Evolutionary conservation across 2,888 invertebrate genomes (phyloP).

Genomic region (Meghimatium bilineatum): DNA sequence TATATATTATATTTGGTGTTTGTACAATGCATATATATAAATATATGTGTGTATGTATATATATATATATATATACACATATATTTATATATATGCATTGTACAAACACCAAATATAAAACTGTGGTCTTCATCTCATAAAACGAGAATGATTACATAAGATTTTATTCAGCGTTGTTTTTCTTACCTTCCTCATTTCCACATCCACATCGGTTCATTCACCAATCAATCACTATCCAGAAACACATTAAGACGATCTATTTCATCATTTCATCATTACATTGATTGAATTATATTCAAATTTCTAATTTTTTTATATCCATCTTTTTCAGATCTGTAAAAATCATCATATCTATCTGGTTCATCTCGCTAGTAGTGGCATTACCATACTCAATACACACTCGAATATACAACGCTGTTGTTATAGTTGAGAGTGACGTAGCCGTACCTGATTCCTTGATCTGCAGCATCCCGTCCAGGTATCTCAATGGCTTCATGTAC

Average conservation of each 20-base stretch:
- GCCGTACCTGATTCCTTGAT: slow-evolving; percentile 62
- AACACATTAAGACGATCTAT: not conserved
- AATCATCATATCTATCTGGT: slow-evolving; percentile 88
- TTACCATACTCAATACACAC: slow-evolving; percentile 70
- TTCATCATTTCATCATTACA: not conserved
- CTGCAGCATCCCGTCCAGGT: slow-evolving; percentile 64
- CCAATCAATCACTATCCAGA: not conserved
- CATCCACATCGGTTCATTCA: not conserved
- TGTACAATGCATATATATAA: too few species aligned
- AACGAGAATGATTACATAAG: too few species aligned
- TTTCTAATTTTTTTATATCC: not conserved
- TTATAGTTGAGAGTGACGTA: slow-evolving; percentile 49
- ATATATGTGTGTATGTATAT: too few species aligned
- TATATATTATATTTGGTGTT: too few species aligned
- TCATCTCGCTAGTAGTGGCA: slow-evolving; percentile 85
- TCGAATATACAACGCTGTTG: slow-evolving; percentile 59
- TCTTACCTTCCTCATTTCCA: not conserved
- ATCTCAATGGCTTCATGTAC: slow-evolving; percentile 55
- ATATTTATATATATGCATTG: too few species aligned
- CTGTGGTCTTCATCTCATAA: too few species aligned
- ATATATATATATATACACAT: too few species aligned
- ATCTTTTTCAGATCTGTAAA: slow-evolving; percentile 83
- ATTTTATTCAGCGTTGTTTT: too few species aligned
- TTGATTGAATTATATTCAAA: not conserved
- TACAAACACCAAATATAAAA: too few species aligned